Base-by-base conservation (phyloP, 2,888 invertebrate genomes). In the Hyles lineata region DNA sequence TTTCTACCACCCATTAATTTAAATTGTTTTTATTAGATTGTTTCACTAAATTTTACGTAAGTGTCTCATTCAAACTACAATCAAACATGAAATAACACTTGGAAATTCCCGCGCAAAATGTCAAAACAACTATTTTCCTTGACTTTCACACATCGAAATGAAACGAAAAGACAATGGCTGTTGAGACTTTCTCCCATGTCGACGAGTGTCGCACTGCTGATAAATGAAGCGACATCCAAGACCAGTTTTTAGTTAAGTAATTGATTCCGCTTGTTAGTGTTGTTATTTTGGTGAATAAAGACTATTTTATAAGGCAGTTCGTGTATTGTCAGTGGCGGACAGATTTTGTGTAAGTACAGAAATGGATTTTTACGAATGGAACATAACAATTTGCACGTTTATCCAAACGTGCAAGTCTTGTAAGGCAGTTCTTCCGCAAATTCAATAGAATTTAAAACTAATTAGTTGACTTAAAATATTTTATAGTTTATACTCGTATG, bases 151-250 rank as follows among this genome's bases (percentile, higher is more conserved):
- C 63, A 50, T 17, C 23, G n/a, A 43, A 8, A 8, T 25, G 15
- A 15, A 15, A 15, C 23, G 60, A 61, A 3, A 2, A 43, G 17
- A 17, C 50, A 15, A 43, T 23, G 11, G 55, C 8, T 55, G 19
- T 55, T n/a, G n/a, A 5, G 50, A 67, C 67, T 67, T 67, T 67
- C 67, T 67, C 67, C 67, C 67, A 52, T 52, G 55, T 55, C n/a
- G 7, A 50, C 23, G 35, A 23, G 50, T 50, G 67, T 67, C 67
- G 21, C 23, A 17, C 17, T 43, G 17, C 17, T 67, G 50, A 67
- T 17, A 67, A 50, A 67, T 67, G n/a, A 9, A n/a, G 63, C 67
- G 62, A 35, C 29, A 15, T 55, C 55, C 55, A 55, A 55, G 19
- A 67, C 21, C n/a, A 43, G 63, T 67, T 67, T 43, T 63, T 63